Conservation (phyloP, 2,888 invertebrate genomes). For the Xanthia icteritia region DNA sequence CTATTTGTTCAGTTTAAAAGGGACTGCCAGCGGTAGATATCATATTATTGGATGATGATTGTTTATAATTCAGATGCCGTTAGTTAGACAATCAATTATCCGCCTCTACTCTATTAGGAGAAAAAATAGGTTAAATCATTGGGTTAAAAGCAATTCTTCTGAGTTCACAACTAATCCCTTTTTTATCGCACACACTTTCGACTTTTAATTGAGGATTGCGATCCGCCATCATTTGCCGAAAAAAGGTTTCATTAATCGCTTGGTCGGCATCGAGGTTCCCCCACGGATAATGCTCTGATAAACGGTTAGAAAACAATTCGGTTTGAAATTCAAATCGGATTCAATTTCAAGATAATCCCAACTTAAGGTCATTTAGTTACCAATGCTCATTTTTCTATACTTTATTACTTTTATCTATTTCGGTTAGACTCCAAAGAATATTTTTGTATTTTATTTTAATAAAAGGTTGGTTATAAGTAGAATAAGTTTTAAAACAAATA, state of each 20-base stretch:
- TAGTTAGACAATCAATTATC: background rate
- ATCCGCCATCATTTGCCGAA: constrained; percentile 60
- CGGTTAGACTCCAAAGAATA: background rate
- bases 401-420: constrained; percentile 5
- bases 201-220: constrained; percentile 61
- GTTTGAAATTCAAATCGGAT: constrained; percentile 72
- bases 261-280: constrained; percentile 57
- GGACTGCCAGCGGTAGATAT: background rate
- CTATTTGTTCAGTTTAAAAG: background rate
- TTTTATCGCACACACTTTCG: constrained; percentile 55
- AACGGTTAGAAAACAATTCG: constrained; percentile 73
- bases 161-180: constrained; percentile 39
- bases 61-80: background rate
- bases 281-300: constrained; percentile 67
- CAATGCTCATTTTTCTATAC: constrained; percentile 27
- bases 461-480: background rate
- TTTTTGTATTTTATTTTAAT: background rate
- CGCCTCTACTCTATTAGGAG: background rate
- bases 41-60: background rate
- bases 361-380: constrained; percentile 58
- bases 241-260: constrained; percentile 68
- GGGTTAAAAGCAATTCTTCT: constrained; percentile 23
- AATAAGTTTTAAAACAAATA: constrained; percentile 14
- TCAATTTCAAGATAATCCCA: constrained; percentile 67
- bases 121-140: constrained; percentile 6